These are phyloP conservation scores for Chymomyza amoena DNA, from an alignment of 2,888 invertebrate species.

Conservation along the genomic window DNA sequence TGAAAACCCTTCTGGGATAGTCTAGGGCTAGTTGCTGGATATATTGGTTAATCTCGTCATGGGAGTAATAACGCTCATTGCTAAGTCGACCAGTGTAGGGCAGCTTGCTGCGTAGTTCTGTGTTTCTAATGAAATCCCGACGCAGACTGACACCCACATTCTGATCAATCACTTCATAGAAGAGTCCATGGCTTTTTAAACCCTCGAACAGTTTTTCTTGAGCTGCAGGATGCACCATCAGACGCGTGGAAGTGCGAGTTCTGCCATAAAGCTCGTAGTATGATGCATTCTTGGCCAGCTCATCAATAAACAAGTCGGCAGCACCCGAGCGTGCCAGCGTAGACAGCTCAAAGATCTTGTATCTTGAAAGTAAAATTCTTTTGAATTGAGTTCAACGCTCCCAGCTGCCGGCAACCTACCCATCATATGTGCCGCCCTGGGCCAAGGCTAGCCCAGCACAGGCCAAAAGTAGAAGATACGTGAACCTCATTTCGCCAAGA, in stretches of 20 bases:
- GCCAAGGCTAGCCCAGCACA: conserved; percentile 15
- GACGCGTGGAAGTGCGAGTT: conserved; percentile 24
- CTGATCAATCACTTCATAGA: conserved; percentile 42
- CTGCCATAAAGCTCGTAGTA: conserved; percentile 52
- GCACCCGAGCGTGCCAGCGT: conserved; percentile 17
- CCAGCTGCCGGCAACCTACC: conserved; percentile 31
- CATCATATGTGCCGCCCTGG: conserved; percentile 38
- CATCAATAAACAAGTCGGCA: conserved; percentile 21
- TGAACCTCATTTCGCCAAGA: conserved; percentile 39
- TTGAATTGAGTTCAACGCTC: not conserved
- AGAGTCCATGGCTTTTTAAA: conserved; percentile 29
- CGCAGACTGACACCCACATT: conserved; percentile 53
- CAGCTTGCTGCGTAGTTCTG: conserved; percentile 27
- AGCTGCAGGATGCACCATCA: conserved; percentile 63
- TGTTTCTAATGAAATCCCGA: conserved; percentile 39
- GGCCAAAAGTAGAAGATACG: conserved; percentile 17
- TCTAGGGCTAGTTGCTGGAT: conserved; percentile 78
- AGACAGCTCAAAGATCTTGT: conserved; percentile 61
- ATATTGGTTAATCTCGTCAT: conserved; percentile 79
- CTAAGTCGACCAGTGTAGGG: conserved; percentile 48
- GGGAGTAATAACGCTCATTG: conserved; percentile 59
- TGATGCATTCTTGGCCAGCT: conserved; percentile 39
- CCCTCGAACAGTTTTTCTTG: conserved; percentile 48
- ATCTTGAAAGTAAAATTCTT: conserved; percentile 36
- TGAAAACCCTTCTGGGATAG: conserved; percentile 80